Base-by-base conservation (phyloP, 1,140 invertebrate genomes). In the Pseudomyrmex flavicornis region DNA sequence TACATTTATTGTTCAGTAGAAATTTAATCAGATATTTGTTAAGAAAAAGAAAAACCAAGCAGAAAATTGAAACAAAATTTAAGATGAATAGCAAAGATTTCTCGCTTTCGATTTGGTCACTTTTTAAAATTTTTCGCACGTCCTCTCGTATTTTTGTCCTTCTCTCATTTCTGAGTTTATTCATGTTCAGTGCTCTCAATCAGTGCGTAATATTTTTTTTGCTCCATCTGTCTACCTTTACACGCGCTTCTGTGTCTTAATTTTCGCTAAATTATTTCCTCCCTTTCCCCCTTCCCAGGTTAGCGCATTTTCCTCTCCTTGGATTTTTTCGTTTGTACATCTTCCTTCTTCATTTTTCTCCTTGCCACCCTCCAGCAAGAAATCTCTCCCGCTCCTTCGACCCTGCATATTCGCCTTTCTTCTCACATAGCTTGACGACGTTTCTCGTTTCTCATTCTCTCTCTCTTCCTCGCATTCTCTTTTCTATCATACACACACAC, bases 361-460 rank as follows among this genome's bases (percentile, higher is more conserved):
- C n/a, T 26, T 15, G 8, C 13, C 15, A 62, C 17, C 15, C 44
- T 13, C 13, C 13, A 12, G 13, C 50, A 12, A 52, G 50, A 35
- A 35, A 52, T 52, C 50, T 52, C 13, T 52, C 13, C 50, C 13
- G 22, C 4, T 44, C 52, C 61, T 20, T 58, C 50, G 13, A 77
- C 50, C 35, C 54, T 20, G 10, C 52, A 69, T 59, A 70, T 80
- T 77, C 63, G 35, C 12, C 9, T 61, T 75, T 75, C 58, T 75
- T 76, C 59, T 50, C 13, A 50, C 15, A 52, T 58, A 35, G 26
- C 54, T 58, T 4, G 15, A 35, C 68, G 13, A 58, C 12, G 35
- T 73, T 35, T 61, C 58, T 50, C 20, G n/a, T 59, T 59, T 59
- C 58, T 17, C 58, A 3, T 26, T 9, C 17, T 20, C 35, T 20